Percentiles rank a stretch among this genome's conserved stretches.
Conservation (phyloP, 1,140 invertebrate genomes). For the Drosophila insularis region DNA sequence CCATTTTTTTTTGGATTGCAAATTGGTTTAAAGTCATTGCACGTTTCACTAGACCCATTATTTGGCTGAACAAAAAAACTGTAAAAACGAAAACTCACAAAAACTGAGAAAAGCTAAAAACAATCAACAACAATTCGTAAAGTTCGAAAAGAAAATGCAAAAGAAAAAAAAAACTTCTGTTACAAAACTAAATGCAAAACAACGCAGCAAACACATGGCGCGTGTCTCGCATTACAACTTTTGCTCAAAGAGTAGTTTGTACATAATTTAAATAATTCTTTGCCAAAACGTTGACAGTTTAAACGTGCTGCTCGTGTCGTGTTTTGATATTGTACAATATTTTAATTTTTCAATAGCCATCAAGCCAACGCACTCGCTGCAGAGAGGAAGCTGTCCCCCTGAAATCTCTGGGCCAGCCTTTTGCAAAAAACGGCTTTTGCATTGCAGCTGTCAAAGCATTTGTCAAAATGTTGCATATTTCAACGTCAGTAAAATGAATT, state of each 20-base stretch:
- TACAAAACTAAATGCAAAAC: conserved; percentile 36
- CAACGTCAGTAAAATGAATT: conserved; percentile 62
- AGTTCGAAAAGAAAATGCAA: conserved; percentile 38
- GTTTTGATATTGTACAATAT: conserved; percentile 59
- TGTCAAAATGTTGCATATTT: conserved; percentile 76
- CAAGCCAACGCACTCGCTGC: conserved; percentile 19
- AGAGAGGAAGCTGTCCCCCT: conserved; percentile 30
- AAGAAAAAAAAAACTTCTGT: conserved; percentile 38
- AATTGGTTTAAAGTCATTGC: conserved; percentile 21
- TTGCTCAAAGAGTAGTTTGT: conserved; percentile 62
- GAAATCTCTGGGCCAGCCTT: too few relatives aligned
- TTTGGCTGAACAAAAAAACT: conserved; percentile 33
- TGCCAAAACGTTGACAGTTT: conserved; percentile 59
- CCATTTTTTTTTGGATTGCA: too few relatives aligned
- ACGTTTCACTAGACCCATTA: conserved; percentile 44
- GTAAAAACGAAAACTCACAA: not conserved
- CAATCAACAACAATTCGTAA: conserved; percentile 40
- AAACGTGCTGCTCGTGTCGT: conserved; percentile 46
- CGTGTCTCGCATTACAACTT: conserved; percentile 73
- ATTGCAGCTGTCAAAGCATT: conserved; percentile 74
- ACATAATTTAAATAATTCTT: conserved; percentile 75
- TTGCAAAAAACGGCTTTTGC: conserved; percentile 18
- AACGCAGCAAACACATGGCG: conserved; percentile 44
- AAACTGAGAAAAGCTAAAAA: conserved; percentile 37
- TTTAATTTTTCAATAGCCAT: not conserved